A percentile compares a stretch with the other conserved stretches of the same genome.
These are phyloP conservation scores for Apamea monoglypha DNA, from an alignment of 2,888 invertebrate species.

Conservation along the genomic window DNA sequence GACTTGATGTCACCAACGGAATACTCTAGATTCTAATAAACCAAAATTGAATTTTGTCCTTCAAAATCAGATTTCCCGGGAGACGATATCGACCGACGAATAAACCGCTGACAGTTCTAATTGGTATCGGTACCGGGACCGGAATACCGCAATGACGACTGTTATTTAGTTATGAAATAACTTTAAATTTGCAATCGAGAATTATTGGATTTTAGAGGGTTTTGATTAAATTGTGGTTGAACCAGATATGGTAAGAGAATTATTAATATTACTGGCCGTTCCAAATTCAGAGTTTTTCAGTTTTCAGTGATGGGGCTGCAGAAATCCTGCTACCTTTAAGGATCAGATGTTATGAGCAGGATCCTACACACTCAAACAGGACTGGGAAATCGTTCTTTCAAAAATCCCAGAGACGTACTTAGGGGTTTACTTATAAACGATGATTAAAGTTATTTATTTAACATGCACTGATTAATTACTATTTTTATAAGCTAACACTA, in stretches of 20 bases:
- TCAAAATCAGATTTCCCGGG: constrained; percentile 45
- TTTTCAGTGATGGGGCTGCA: neutral
- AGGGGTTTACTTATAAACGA: too few species aligned
- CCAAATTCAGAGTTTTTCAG: neutral
- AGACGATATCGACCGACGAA: constrained; percentile 3
- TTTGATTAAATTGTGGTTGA: neutral
- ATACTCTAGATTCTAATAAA: constrained; percentile 31
- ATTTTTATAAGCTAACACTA: too few species aligned
- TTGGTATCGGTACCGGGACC: constrained; percentile 10
- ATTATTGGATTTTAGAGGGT: constrained; percentile 22
- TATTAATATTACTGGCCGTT: neutral
- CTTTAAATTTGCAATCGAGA: constrained; percentile 18
- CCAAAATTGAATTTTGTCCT: constrained; percentile 35
- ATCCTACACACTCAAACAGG: neutral
- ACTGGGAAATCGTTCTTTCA: neutral
- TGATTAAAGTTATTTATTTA: too few species aligned
- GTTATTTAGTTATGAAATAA: constrained; percentile 21
- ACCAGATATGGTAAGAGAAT: neutral
- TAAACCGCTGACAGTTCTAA: constrained; percentile 35
- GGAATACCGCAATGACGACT: constrained; percentile 11
- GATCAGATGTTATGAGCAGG: neutral
- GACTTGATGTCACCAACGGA: neutral
- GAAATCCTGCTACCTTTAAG: neutral
- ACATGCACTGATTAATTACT: too few species aligned
- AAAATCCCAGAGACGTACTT: neutral